Evolutionary conservation across 2,888 invertebrate genomes (phyloP), one percentile per base, ranked within the genome.

Genomic region (Anodontia alba): DNA sequence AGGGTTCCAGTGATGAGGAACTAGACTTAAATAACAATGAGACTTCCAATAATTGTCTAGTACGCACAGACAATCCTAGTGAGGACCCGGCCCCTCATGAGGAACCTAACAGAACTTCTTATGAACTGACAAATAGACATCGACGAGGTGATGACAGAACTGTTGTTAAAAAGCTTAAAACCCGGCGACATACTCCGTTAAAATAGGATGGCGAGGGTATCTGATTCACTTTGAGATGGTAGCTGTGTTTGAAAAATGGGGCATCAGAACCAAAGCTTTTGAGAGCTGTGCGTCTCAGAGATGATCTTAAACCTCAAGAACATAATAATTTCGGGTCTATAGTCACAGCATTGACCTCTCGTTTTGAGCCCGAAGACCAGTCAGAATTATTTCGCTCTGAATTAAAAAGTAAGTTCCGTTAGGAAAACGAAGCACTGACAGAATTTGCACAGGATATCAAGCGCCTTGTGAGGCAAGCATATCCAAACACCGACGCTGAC

Each of bases 401-500:
- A 31, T 31, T 73, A 31, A 73, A 73, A 43, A 42, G 38, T 31
- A 31, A 43, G 42, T 43, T 42, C 20, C 42, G 42, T 42, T 66
- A 66, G 43, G 17, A 38, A 66, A 29, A 62, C 1, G 62, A 73
- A 36, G 43, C 62, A 43, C 31, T 73, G 17, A 73, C 54, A 31
- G 38, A 73, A 17, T 49, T 73, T 20, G 57, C 62, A 15, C 73
- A 73, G 49, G 57, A 73, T 43, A 43, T 73, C 17, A 73, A 73
- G 29, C 29, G 5, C 29, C 29, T 73, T 17, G 73, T 62, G 26
- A 36, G 62, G 31, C 38, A 42, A 36, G 73, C 62, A 17, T 66
- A 73, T 66, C 66, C 66, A 42, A 57, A 46, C 23, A 51, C 66
- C 38, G 42, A 36, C 5, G n/a, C 31, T 2, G 66, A 43, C 23